Conservation (phyloP, 92 coral and sea anemone genomes). For the Chrysogorgia sp. region DNA sequence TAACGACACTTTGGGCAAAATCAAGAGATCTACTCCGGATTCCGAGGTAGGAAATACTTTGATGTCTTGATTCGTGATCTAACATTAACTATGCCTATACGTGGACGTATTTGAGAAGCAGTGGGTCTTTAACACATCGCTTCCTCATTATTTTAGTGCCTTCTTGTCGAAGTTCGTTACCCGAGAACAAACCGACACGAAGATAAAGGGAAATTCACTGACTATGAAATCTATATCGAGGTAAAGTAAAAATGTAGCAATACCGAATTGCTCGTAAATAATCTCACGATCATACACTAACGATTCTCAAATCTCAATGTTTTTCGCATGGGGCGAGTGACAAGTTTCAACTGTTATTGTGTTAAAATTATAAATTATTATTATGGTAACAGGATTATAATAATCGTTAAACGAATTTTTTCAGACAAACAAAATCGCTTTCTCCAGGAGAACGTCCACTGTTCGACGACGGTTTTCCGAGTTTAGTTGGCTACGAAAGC, state of each 20-base stretch:
- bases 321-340: too few relatives aligned
- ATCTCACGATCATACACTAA: too few relatives aligned
- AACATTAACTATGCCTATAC: not conserved
- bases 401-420: too few relatives aligned
- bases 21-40: not conserved
- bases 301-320: not conserved
- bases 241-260: slow-evolving; percentile 52
- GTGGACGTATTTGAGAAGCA: not conserved
- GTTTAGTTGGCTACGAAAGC: slow-evolving; percentile 84
- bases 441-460: slow-evolving; percentile 75
- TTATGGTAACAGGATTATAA: too few relatives aligned
- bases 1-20: not conserved
- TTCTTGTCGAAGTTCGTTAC: slow-evolving; percentile 31
- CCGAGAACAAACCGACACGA: slow-evolving; percentile 28
- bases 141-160: slow-evolving; percentile 10
- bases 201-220: slow-evolving; percentile 72
- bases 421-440: slow-evolving; percentile 86
- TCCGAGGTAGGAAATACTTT: slow-evolving; percentile 7
- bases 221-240: slow-evolving; percentile 84
- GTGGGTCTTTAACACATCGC: not conserved
- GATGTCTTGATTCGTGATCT: not conserved
- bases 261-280: not conserved
- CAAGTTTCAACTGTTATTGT: too few relatives aligned
- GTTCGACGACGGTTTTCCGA: slow-evolving; percentile 91
- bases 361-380: too few relatives aligned